Evolutionary conservation across 2,888 invertebrate species (phyloP), one percentile per base, ranked within the genome.

Genomic region (Diaphora mendica): DNA sequence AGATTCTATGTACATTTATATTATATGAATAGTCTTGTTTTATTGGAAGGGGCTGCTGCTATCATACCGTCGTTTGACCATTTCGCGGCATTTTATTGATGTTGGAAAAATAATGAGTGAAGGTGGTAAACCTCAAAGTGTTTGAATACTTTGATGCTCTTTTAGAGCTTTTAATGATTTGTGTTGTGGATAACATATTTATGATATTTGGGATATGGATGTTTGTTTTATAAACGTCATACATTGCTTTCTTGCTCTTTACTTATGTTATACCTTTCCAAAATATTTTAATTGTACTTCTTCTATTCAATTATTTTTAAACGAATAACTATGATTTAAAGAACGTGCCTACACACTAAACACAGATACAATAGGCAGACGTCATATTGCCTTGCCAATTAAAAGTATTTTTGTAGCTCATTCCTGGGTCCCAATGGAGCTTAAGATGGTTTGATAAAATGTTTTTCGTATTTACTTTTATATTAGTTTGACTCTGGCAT

Each of bases 391-490:
- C 90, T 90, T 89, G 91, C 89, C 89, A 88, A 91, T 92, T 91
- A 77, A 88, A 91, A 94, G 93, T 94, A 95, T 94, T 94, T 95
- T 92, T 87, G 91, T 94, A 91, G 91, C 93, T 92, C 91, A 90
- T 87, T 78, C 88, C 89, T 90, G 90, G 90, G 90, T 91, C 89
- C 84, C 87, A 83, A 88, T 82, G 83, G 85, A 87, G 86, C 80
- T 85, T 83, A 80, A 83, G 75, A 83, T 82, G 72, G 70, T 68
- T 68, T 72, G 73, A 80, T 82, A 73, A 77, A 3, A 66, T 69
- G 23, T 71, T 72, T 79, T 72, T 68, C 33, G 71, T 78, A 71
- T 77, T 75, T 78, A 67, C n/a, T 42, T 65, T 20, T 67, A 51
- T 62, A 23, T 35, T 26, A 33, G 66, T 71, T 68, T 69, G 44